Evolutionary conservation across 2,113 vertebrate genomes (phyloP).

Genomic region (Peucedramus taeniatus): DNA sequence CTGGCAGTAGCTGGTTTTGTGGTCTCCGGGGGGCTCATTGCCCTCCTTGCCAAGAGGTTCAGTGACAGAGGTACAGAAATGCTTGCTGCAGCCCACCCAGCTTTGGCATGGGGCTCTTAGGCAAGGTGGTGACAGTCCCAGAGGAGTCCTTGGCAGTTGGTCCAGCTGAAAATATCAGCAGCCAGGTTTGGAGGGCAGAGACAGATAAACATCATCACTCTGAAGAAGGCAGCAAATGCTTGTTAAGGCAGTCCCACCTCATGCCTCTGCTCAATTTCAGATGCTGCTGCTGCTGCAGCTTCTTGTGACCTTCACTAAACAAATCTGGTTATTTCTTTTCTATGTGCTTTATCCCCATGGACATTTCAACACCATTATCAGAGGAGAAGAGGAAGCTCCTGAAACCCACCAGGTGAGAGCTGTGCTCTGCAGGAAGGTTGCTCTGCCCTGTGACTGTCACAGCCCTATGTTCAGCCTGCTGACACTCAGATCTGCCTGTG

Average conservation of each 20-base stretch:
- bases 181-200: background rate
- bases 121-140: background rate
- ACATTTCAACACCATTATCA: background rate
- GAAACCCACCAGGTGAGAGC: conserved; percentile 40
- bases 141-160: background rate
- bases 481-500: background rate
- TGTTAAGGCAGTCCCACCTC: background rate
- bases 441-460: background rate
- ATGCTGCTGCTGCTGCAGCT: background rate
- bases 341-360: background rate
- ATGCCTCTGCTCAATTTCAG: background rate
- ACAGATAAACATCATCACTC: background rate
- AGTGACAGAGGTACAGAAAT: conserved; percentile 37
- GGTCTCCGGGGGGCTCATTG: background rate
- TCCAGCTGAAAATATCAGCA: background rate
- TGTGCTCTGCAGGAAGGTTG: background rate
- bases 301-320: background rate
- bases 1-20: background rate
- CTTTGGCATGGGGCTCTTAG: background rate
- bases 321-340: background rate
- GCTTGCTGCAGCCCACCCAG: fast-evolving
- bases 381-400: conserved; percentile 56
- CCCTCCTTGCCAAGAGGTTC: conserved; percentile 22
- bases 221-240: background rate
- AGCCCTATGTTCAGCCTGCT: fast-evolving